These are phyloP conservation scores for Harmothoe impar DNA, from an alignment of 2,888 invertebrate species.

Conservation along the genomic window DNA sequence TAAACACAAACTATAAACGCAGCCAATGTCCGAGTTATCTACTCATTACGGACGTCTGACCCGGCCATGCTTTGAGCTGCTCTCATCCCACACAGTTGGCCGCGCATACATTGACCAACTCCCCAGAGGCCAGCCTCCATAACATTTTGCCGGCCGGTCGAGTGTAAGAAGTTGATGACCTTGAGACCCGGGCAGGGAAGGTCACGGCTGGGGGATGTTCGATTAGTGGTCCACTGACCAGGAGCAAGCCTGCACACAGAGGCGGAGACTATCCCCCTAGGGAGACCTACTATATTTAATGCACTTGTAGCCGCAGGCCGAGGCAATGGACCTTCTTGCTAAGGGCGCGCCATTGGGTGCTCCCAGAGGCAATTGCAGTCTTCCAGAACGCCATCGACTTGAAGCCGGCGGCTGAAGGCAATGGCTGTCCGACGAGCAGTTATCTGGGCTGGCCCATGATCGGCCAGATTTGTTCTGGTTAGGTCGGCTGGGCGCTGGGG, in stretches of 20 bases:
- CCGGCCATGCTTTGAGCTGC: background rate
- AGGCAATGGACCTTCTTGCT: constrained; percentile 15
- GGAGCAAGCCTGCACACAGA: constrained; percentile 29
- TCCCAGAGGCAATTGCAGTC: constrained; percentile 55
- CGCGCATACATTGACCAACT: constrained; percentile 12
- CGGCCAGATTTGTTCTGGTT: constrained; percentile 59
- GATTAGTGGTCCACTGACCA: constrained; percentile 44
- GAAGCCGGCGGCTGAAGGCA: background rate
- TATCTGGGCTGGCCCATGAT: constrained; percentile 42
- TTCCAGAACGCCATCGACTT: constrained; percentile 59
- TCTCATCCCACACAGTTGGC: background rate
- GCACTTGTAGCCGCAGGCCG: constrained; percentile 50
- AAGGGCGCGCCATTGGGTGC: constrained; percentile 21
- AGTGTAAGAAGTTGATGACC: constrained; percentile 58
- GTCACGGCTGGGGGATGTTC: constrained; percentile 47
- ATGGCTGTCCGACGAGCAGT: background rate
- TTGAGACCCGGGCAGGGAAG: background rate
- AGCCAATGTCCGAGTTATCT: constrained; percentile 12
- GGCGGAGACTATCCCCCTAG: background rate
- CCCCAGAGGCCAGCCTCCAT: background rate
- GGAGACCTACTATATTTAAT: constrained; percentile 45
- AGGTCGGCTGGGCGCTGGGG: constrained; percentile 14
- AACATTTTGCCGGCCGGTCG: constrained; percentile 43
- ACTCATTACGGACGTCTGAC: constrained; percentile 5
- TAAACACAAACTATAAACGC: background rate